Conservation (phyloP, 37 sponge, comb jelly and placozoan species). For the Spongilla lacustris region DNA sequence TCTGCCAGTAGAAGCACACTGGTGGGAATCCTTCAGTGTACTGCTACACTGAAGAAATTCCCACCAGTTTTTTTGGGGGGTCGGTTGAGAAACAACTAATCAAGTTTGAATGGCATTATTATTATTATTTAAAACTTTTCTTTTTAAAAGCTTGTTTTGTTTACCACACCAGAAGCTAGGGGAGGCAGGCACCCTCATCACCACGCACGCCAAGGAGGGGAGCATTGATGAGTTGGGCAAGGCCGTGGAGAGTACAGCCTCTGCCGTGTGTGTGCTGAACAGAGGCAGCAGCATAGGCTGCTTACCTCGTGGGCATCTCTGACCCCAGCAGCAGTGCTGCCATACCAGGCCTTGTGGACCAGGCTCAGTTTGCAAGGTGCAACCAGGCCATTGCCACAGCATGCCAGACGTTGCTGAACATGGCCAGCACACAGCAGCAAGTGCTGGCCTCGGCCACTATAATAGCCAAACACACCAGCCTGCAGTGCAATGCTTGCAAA, state of each 20-base stretch:
- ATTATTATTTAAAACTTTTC: not conserved
- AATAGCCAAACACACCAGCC: slow-evolving; percentile 97
- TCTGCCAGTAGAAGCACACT: too few relatives aligned
- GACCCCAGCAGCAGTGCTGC: slow-evolving; percentile 91
- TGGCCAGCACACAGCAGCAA: slow-evolving; percentile 78
- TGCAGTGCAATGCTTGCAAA: slow-evolving; percentile 96
- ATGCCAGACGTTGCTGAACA: slow-evolving; percentile 80
- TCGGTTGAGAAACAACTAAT: too few relatives aligned
- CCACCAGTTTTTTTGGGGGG: too few relatives aligned
- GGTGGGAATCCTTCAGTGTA: too few relatives aligned
- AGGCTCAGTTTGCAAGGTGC: slow-evolving; percentile 84
- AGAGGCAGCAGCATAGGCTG: slow-evolving; percentile 84
- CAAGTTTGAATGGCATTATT: not conserved
- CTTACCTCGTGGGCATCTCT: slow-evolving; percentile 95
- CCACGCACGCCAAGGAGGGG: slow-evolving; percentile 71
- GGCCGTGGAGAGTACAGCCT: slow-evolving; percentile 57
- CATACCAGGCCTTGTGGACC: slow-evolving; percentile 87
- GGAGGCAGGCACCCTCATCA: slow-evolving; percentile 68
- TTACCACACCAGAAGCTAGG: slow-evolving; percentile 77
- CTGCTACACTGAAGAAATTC: too few relatives aligned
- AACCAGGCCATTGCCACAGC: slow-evolving; percentile 86
- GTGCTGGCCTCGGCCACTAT: slow-evolving; percentile 94
- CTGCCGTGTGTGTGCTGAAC: slow-evolving; percentile 78
- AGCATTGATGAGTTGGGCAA: slow-evolving; percentile 62
- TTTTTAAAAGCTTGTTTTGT: too few relatives aligned